Conservation (phyloP, 2,888 invertebrate species). For the Cremastinae sp. region DNA sequence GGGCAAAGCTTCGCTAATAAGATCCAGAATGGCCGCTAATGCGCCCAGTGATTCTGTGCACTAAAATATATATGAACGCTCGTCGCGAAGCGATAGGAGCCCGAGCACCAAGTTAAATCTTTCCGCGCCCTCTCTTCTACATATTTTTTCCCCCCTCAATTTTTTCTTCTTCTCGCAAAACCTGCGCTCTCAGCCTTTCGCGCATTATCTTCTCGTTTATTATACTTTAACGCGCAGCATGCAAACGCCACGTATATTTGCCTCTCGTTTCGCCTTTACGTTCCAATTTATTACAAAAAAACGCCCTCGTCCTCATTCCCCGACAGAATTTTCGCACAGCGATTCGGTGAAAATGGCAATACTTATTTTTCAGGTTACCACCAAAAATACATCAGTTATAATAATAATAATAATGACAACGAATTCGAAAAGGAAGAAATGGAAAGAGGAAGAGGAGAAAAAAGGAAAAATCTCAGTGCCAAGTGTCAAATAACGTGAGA, state of each 20-base stretch:
- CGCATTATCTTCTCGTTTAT: slow-evolving; percentile 47
- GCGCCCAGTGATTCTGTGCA: slow-evolving; percentile 34
- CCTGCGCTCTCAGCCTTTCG: slow-evolving; percentile 22
- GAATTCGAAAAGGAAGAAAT: no score
- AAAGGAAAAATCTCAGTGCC: slow-evolving; percentile 35
- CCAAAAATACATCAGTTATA: slow-evolving; percentile 71
- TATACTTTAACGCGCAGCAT: slow-evolving; percentile 4
- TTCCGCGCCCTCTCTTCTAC: slow-evolving; percentile 19
- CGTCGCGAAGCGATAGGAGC: slow-evolving; percentile 17
- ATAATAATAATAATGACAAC: slow-evolving; percentile 57
- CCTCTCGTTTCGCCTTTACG: slow-evolving; percentile 30
- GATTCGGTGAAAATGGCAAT: no score
- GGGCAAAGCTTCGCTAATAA: slow-evolving; percentile 55
- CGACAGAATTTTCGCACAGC: slow-evolving; percentile 15
- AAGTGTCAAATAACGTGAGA: slow-evolving; percentile 34
- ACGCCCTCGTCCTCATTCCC: slow-evolving; percentile 3
- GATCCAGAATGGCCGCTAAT: slow-evolving; percentile 57
- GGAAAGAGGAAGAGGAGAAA: slow-evolving; percentile 41
- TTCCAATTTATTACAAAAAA: slow-evolving; percentile 30
- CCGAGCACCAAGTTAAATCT: slow-evolving; percentile 23
- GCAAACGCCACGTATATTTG: slow-evolving; percentile 28
- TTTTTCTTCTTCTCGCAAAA: slow-evolving; percentile 19
- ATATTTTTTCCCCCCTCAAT: slow-evolving; percentile 2
- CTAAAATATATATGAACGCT: slow-evolving; percentile 5
- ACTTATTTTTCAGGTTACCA: slow-evolving; percentile 38